Percentiles rank a stretch among this genome's conserved stretches.
Conservation (phyloP, 2,888 invertebrate genomes). For the Apamea anceps region DNA sequence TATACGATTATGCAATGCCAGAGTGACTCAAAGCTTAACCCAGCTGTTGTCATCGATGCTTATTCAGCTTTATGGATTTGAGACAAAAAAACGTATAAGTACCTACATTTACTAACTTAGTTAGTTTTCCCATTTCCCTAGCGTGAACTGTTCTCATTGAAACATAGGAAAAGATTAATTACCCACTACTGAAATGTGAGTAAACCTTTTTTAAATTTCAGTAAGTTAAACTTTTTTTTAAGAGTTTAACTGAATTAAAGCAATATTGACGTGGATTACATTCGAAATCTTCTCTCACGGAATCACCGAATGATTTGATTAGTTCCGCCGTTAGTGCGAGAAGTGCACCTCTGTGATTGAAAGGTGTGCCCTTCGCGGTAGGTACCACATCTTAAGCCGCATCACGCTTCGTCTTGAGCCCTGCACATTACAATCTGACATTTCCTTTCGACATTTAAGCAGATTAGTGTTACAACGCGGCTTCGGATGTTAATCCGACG, state of each 20-base stretch:
- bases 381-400: slow-evolving; percentile 83
- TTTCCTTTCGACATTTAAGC: slow-evolving; percentile 90
- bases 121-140: neutral
- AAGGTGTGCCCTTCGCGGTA: slow-evolving; percentile 80
- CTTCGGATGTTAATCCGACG: slow-evolving; percentile 89
- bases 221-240: no score
- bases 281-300: neutral
- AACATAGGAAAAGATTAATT: neutral
- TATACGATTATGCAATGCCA: slow-evolving; percentile 80
- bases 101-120: neutral
- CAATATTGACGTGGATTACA: neutral
- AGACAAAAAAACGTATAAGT: neutral
- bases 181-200: neutral
- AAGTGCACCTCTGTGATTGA: slow-evolving; percentile 67
- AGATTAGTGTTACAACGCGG: slow-evolving; percentile 89
- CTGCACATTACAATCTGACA: slow-evolving; percentile 90
- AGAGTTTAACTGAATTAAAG: neutral
- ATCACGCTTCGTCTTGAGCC: slow-evolving; percentile 82
- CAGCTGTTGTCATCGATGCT: slow-evolving; percentile 56
- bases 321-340: slow-evolving; percentile 37
- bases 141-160: neutral
- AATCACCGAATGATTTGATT: slow-evolving; percentile 28
- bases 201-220: neutral
- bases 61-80: slow-evolving; percentile 3
- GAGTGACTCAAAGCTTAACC: slow-evolving; percentile 68